Evolutionary conservation across 2,888 invertebrate genomes (phyloP).

Genomic region (Ommatoiulus sabulosus): DNA sequence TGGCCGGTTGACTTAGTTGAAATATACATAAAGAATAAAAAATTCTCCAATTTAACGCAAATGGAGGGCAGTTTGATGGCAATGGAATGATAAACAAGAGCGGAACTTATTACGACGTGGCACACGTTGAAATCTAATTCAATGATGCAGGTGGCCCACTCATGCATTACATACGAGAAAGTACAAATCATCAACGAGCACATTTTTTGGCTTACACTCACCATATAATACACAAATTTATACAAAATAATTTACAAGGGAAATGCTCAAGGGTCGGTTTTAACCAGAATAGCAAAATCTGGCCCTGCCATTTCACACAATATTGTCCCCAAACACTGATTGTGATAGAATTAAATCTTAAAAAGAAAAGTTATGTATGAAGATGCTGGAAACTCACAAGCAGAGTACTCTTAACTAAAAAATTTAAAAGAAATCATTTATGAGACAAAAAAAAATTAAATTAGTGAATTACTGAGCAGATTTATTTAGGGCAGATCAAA

Average conservation of each 20-base stretch:
- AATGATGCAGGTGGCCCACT: conserved; percentile 12
- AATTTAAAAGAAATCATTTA: no score
- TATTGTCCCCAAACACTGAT: not conserved
- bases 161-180: conserved; percentile 47
- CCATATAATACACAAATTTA: conserved; percentile 56
- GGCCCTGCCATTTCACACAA: not conserved
- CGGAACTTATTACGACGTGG: conserved; percentile 30
- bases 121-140: conserved; percentile 45
- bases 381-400: not conserved
- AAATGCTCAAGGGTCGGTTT: conserved; percentile 14
- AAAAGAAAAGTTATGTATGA: not conserved
- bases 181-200: conserved; percentile 50
- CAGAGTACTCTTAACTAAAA: not conserved
- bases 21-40: conserved; percentile 41
- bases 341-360: not conserved
- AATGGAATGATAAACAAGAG: conserved; percentile 47
- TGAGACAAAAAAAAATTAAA: no score
- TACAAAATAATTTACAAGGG: conserved; percentile 55
- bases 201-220: conserved; percentile 48
- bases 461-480: no score
- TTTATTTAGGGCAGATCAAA: no score
- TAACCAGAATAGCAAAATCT: not conserved
- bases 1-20: conserved; percentile 47
- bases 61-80: conserved; percentile 47
- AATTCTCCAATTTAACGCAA: conserved; percentile 47